Evolutionary conservation across 2,113 vertebrate genomes (phyloP).

Genomic region (Phalacrocorax brasilianus): DNA sequence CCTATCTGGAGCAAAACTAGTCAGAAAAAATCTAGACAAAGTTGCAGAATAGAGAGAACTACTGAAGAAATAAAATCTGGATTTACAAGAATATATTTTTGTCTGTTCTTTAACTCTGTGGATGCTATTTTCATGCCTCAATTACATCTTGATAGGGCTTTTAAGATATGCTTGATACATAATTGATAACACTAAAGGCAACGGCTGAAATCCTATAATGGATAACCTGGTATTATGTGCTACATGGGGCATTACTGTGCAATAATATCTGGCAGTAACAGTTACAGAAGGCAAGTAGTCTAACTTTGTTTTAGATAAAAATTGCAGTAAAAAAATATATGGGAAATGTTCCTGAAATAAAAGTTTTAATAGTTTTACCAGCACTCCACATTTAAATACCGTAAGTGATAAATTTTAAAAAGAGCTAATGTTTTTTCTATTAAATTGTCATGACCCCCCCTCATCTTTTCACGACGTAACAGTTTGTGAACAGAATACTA

Average conservation of each 20-base stretch:
- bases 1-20: neutral
- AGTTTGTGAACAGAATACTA: neutral
- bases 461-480: neutral
- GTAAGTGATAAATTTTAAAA: neutral
- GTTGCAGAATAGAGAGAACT: neutral
- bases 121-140: neutral
- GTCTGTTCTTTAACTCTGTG: neutral
- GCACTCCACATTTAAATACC: neutral
- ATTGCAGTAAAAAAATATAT: neutral
- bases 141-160: neutral
- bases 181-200: neutral
- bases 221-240: neutral
- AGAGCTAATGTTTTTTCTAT: neutral
- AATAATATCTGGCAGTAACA: neutral
- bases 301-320: neutral
- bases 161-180: neutral
- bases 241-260: neutral
- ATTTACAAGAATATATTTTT: neutral
- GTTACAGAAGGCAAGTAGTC: neutral
- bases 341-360: neutral
- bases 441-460: neutral
- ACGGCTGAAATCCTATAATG: neutral
- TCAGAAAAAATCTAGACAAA: neutral
- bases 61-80: neutral
- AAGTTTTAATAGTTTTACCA: neutral